Base-by-base conservation (phyloP, 1,140 invertebrate species). In the Drosophila fuyamai region DNA sequence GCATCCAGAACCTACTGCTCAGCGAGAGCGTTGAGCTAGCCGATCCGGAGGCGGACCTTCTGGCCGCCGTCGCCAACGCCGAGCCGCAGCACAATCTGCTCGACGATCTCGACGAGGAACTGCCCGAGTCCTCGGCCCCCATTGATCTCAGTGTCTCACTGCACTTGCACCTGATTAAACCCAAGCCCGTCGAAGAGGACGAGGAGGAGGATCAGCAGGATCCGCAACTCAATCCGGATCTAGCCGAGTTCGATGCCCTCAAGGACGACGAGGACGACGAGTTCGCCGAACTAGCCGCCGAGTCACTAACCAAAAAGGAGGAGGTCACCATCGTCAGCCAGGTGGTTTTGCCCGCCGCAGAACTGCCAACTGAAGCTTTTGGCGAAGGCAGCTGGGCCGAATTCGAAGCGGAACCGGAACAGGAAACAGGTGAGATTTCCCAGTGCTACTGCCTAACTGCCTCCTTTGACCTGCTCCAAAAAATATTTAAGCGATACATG, bases 281-380 rank as follows among this genome's bases (percentile, higher is more conserved):
- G 92, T 97, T 97, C 92, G 95, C 95, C 13, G 93, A 94, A 78
- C 90, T 96, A 93, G 96, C 96, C 38, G 94, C 95, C 23, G 95
- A 96, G 93, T 96, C 96, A 40, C 92, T 95, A 27, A 93, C 94
- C 72, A 94, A 95, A 78, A 93, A 93, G 76, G 79, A 93, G 51
- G 92, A 93, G 76, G 91, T 93, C 36, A 91, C 84, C 59, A 78
- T 92, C 12, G 82, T 92, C 32, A 84, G 65, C 40, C 74, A 90
- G 53, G 80, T 85, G 41, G 71, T 82, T 36, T 32, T 80, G 35
- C 73, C 89, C 35, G 44, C 76, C 35, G 68, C 74, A 1, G 77
- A 83, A 40, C 40, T 79, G 58, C 50, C 86, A 35, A 92, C 93
- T n/a, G 92, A 94, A 13, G 51, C 93, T 40, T 61, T 93, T 47